Base-by-base conservation (phyloP, 2,888 invertebrate genomes). In the Suillia variegata region DNA sequence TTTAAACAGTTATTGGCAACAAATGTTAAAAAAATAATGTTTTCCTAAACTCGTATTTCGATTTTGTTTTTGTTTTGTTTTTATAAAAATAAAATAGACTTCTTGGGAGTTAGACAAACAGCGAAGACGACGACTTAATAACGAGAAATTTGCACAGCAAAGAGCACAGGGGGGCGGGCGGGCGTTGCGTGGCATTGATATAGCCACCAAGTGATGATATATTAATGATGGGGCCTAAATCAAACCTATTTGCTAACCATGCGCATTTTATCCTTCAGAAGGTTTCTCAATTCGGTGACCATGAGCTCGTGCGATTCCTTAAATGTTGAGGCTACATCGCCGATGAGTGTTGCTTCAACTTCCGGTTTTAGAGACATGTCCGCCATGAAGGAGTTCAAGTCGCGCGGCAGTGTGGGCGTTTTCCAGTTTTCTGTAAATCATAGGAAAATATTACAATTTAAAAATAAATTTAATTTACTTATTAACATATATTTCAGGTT, bases 211-310 rank as follows among this genome's bases (percentile, higher is more conserved):
- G n/a, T n/a, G n/a, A n/a, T n/a, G n/a, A n/a, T n/a, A n/a, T n/a
- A n/a, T n/a, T n/a, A n/a, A n/a, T n/a, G n/a, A n/a, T n/a, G n/a
- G n/a, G n/a, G n/a, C n/a, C n/a, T n/a, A n/a, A 8, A 13, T n/a
- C 38, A n/a, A 3, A 45, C 54, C 62, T 76, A 81, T 70, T 81
- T 80, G 67, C 75, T 75, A 56, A 78, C 68, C 77, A 81, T 80
- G 31, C 81, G 81, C 50, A 81, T 76, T 76, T 82, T 82, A 66
- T 82, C 82, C 64, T 80, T 80, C 47, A 82, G 68, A 49, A 82
- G 72, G 67, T 79, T 79, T 51, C 76, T 71, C 54, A 82, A 67
- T 62, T 82, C 81, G 17, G 74, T 75, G 26, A 80, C 64, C 68
- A 80, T 78, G 55, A 79, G 71, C 54, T 77, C 73, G 60, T 82